Base-by-base conservation (phyloP, 2,113 vertebrate genomes). In the Hemichromis elongatus region DNA sequence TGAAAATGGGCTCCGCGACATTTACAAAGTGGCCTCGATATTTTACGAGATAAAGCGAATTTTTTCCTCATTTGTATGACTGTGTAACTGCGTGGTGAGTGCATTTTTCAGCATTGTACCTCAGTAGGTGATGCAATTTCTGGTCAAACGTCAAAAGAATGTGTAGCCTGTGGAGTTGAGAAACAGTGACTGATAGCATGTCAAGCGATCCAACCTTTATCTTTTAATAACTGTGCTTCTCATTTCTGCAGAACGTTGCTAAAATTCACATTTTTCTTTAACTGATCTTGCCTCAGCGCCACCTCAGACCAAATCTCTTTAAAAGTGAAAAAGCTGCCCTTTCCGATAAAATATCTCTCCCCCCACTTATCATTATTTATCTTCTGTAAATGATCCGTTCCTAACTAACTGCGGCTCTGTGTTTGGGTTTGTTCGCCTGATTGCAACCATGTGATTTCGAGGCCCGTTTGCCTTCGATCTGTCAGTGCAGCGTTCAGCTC, bases 401-500 rank as follows among this genome's bases (percentile, higher is more conserved):
- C 33, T 33, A 33, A 37, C 45, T 77, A 30, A 14, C 26, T 81
- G 63, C 61, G 42, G 6, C 77, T 79, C 28, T 75, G n/a, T 77
- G 57, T 79, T 12, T 68, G 68, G n/a, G 61, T 79, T 54, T 45
- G 73, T 47, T 35, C 37, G 45, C 59, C 55, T 79, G 83, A 80
- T 88, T 45, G 53, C 63, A 59, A 52, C 80, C 47, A 12, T 83
- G 85, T 86, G 88, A 91, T 83, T 89, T 90, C 61, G 47, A 80
- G 83, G 82, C 81, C 80, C 84, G 33, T 85, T 88, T 81, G 86
- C 83, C 53, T 77, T 82, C 63, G 61, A 85, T 89, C 88, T 85
- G 84, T 94, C 90, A 89, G 68, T 28, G 86, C 82, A 40, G 55
- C 21, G 63, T 85, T 88, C 86, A 85, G 88, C 92, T 89, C 80